These are phyloP conservation scores for Lucinisca nassula DNA, from an alignment of 2,888 invertebrate genomes.

Conservation along the genomic window DNA sequence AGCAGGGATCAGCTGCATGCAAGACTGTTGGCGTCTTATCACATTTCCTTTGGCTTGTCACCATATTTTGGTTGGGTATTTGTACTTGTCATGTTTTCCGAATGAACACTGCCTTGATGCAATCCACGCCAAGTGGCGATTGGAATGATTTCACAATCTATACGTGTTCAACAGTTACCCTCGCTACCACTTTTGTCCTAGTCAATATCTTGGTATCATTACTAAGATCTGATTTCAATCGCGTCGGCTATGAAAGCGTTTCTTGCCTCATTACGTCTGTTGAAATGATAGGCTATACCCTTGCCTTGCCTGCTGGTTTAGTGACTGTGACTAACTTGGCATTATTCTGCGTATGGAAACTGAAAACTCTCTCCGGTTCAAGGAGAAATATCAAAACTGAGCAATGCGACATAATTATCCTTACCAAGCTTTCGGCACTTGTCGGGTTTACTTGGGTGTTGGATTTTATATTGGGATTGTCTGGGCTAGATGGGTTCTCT, in stretches of 20 bases:
- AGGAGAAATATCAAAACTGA: not conserved
- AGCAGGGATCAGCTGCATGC: not conserved
- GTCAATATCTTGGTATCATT: not conserved
- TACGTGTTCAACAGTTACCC: not conserved
- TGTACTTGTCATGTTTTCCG: slow-evolving; percentile 17
- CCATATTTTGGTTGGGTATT: slow-evolving; percentile 1
- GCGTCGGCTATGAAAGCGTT: not conserved
- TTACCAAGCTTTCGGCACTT: not conserved
- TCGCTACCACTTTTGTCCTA: not conserved
- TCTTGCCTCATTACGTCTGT: not conserved
- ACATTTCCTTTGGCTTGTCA: slow-evolving; percentile 13
- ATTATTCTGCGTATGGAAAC: not conserved
- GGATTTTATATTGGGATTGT: not conserved
- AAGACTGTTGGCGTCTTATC: not conserved
- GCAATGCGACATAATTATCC: not conserved
- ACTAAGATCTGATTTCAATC: not conserved
- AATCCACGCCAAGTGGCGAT: not conserved
- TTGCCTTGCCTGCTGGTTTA: slow-evolving; percentile 4
- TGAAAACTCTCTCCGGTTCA: not conserved
- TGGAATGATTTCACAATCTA: not conserved
- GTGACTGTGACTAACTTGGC: slow-evolving; percentile 2
- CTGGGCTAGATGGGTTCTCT: not conserved
- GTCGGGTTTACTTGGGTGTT: slow-evolving; percentile 18
- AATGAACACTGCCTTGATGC: not conserved
- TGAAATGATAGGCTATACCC: not conserved